Conservation (phyloP, 2,888 invertebrate genomes). For the Cynaeus angustus region DNA sequence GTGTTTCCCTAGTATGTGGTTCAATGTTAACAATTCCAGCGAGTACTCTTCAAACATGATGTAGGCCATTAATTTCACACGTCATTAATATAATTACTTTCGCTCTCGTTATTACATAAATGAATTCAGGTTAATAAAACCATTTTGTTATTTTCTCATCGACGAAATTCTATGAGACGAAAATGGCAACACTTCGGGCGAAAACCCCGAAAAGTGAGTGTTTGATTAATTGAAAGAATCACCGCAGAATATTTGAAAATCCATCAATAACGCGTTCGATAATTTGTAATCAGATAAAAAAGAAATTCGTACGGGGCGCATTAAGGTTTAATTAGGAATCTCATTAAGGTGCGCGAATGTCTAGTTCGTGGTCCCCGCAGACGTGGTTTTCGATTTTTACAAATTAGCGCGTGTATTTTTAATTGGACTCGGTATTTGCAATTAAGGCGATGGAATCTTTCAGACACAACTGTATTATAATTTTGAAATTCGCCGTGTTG, state of each 20-base stretch:
- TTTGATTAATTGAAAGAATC: conserved; percentile 25
- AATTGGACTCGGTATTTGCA: conserved; percentile 49
- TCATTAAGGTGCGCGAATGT: conserved; percentile 43
- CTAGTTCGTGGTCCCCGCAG: conserved; percentile 39
- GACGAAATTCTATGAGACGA: conserved; percentile 36
- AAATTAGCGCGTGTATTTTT: conserved; percentile 56
- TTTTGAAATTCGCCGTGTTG: conserved; percentile 16
- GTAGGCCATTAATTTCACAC: conserved; percentile 48
- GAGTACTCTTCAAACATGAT: conserved; percentile 43
- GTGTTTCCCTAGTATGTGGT: conserved; percentile 34
- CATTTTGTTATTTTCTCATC: conserved; percentile 45
- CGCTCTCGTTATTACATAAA: conserved; percentile 50
- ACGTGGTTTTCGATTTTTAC: conserved; percentile 55
- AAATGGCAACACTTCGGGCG: conserved; percentile 49
- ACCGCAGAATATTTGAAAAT: conserved; percentile 24
- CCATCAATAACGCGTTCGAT: conserved; percentile 26
- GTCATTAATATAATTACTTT: conserved; percentile 51
- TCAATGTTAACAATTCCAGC: conserved; percentile 37
- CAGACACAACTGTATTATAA: not conserved
- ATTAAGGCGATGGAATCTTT: conserved; percentile 27
- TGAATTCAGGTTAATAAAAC: conserved; percentile 51
- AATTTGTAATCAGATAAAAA: conserved; percentile 47
- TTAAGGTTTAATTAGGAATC: conserved; percentile 50
- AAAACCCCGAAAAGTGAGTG: conserved; percentile 25
- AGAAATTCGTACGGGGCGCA: conserved; percentile 41